Conservation (phyloP, 2,113 vertebrate genomes). For the Lamprotornis superbus region DNA sequence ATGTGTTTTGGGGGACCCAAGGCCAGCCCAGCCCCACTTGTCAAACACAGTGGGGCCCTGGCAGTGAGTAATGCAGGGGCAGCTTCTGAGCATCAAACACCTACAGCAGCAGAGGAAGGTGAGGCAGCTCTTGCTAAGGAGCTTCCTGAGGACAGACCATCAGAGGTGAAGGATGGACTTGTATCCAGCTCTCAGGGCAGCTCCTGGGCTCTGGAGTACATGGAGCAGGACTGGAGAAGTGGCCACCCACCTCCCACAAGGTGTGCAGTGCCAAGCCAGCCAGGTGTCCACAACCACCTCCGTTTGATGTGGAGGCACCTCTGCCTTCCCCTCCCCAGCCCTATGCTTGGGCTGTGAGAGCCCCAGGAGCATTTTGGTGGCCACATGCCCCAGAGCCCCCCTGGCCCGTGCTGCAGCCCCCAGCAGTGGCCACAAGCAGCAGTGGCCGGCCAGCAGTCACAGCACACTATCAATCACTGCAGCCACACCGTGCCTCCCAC, state of each 20-base stretch:
- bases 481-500: neutral
- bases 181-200: neutral
- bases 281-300: accelerated
- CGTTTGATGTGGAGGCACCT: accelerated
- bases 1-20: accelerated
- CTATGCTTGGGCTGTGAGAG: accelerated
- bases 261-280: accelerated
- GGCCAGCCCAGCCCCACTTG: neutral
- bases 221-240: accelerated
- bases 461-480: neutral
- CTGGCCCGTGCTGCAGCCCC: neutral
- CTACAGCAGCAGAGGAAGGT: neutral
- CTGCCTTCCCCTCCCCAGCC: neutral
- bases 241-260: neutral
- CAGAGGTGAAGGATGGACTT: accelerated
- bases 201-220: neutral
- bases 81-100: neutral
- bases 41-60: accelerated
- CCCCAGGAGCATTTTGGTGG: neutral
- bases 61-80: neutral
- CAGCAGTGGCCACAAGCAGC: accelerated
- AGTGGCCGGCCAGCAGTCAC: accelerated
- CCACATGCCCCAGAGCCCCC: neutral
- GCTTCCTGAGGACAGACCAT: neutral
- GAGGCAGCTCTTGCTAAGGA: neutral